These are phyloP conservation scores for Nothobranchius kuhntae DNA, from an alignment of 2,113 vertebrate genomes.

Conservation along the genomic window DNA sequence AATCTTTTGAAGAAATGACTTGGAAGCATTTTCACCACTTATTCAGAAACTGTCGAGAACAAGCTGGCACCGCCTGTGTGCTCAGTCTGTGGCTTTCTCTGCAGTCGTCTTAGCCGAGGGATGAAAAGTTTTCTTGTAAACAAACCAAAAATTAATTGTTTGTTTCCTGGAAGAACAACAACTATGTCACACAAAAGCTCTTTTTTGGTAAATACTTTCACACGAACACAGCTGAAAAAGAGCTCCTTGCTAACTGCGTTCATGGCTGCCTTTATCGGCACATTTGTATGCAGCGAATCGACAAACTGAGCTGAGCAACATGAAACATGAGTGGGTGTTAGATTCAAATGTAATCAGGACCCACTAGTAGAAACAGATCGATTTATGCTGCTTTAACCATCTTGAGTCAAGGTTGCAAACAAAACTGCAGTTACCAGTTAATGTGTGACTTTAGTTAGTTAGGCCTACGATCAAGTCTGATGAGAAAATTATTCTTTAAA, in stretches of 20 bases:
- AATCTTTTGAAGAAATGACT: background rate
- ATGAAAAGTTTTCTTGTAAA: background rate
- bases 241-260: background rate
- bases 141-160: background rate
- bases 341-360: slow-evolving; percentile 2
- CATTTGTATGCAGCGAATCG: background rate
- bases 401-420: too few relatives aligned
- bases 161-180: background rate
- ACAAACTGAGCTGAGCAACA: background rate
- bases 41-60: slow-evolving; percentile 6
- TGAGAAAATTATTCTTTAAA: too few relatives aligned
- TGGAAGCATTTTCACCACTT: background rate
- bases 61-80: background rate
- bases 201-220: background rate
- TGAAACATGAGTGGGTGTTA: background rate
- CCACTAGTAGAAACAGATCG: background rate
- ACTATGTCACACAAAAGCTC: background rate
- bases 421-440: too few relatives aligned
- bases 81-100: background rate
- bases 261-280: background rate
- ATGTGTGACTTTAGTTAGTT: background rate
- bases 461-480: too few relatives aligned
- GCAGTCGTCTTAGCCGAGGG: background rate
- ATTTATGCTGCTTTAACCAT: too few relatives aligned
- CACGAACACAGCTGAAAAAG: background rate